Percentiles rank a stretch among this genome's conserved stretches.
These are phyloP conservation scores for Lutraria lutraria DNA, from an alignment of 2,888 invertebrate genomes.

Conservation along the genomic window DNA sequence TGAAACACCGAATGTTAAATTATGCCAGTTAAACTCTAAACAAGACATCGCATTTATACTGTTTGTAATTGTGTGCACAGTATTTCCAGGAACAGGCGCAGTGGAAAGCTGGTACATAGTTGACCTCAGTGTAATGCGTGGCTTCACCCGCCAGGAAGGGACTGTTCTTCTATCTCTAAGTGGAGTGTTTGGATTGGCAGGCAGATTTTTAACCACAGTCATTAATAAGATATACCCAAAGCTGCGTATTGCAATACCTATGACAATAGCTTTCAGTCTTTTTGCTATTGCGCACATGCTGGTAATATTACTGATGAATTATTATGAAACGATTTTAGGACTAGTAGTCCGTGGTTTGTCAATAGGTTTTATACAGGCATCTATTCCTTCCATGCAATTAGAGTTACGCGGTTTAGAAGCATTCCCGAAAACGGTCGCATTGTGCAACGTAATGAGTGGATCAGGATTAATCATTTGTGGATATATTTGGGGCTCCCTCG, in stretches of 20 bases:
- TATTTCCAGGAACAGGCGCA: slow-evolving; percentile 35
- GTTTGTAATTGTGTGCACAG: slow-evolving; percentile 22
- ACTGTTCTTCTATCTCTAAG: slow-evolving; percentile 44
- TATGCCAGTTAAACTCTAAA: slow-evolving; percentile 27
- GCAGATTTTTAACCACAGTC: slow-evolving; percentile 43
- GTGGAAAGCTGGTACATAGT: slow-evolving; percentile 52
- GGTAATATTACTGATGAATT: slow-evolving; percentile 32
- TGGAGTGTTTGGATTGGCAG: slow-evolving; percentile 43
- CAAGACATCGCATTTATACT: slow-evolving; percentile 48
- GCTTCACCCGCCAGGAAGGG: slow-evolving; percentile 42
- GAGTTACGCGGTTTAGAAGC: slow-evolving; percentile 49
- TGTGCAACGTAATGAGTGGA: slow-evolving; percentile 51
- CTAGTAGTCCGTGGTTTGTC: slow-evolving; percentile 42
- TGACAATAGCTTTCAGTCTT: slow-evolving; percentile 30
- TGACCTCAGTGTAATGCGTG: slow-evolving; percentile 45
- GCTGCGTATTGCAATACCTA: slow-evolving; percentile 37
- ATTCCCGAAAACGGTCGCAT: slow-evolving; percentile 48
- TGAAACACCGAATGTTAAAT: not conserved
- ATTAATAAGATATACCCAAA: slow-evolving; percentile 38
- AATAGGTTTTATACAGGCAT: slow-evolving; percentile 32
- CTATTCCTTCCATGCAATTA: slow-evolving; percentile 43
- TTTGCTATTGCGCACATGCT: slow-evolving; percentile 47
- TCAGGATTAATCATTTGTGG: slow-evolving; percentile 39
- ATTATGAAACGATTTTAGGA: slow-evolving; percentile 41
- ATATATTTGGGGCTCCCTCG: slow-evolving; percentile 44